A percentile compares a stretch with the other conserved stretches of the same genome.
These are phyloP conservation scores for Drosophila maculinotata DNA, from an alignment of 2,888 invertebrate genomes.

Conservation along the genomic window DNA sequence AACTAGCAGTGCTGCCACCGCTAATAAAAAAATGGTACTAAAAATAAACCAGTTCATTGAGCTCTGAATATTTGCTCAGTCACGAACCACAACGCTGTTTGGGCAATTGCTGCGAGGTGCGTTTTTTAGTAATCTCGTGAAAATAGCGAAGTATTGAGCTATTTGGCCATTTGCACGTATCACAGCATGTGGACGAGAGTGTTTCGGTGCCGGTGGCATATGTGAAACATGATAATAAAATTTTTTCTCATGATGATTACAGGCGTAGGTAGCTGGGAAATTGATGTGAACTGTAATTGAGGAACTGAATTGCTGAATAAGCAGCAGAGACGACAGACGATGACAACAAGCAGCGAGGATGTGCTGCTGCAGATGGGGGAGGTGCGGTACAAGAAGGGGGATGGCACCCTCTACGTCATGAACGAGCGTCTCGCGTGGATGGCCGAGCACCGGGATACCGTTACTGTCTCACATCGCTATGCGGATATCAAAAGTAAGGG, in stretches of 20 bases:
- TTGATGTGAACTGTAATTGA: constrained; percentile 37
- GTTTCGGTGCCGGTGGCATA: not conserved
- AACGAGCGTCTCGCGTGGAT: constrained; percentile 98
- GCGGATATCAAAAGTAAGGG: constrained; percentile 96
- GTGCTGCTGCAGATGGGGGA: constrained; percentile 96
- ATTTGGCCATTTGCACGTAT: constrained; percentile 28
- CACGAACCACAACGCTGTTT: constrained; percentile 36
- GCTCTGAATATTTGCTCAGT: constrained; percentile 2
- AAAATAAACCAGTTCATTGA: constrained; percentile 11
- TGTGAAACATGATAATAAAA: constrained; percentile 9
- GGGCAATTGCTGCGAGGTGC: constrained; percentile 51
- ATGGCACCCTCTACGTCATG: constrained; percentile 97
- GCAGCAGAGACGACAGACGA: too few species aligned
- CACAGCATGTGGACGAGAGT: constrained; percentile 4
- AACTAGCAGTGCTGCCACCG: constrained; percentile 28
- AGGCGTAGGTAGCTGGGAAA: constrained; percentile 36
- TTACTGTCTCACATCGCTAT: constrained; percentile 96
- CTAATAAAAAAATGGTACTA: not conserved
- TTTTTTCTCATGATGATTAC: constrained; percentile 26
- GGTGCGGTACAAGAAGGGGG: constrained; percentile 98
- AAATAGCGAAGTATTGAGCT: constrained; percentile 41
- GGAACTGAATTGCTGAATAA: constrained; percentile 17
- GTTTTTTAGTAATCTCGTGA: constrained; percentile 52
- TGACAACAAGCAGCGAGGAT: constrained; percentile 97
- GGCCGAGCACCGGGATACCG: constrained; percentile 95